Percentiles rank a stretch among this genome's conserved stretches.
These are phyloP conservation scores for Meiosimyza decipiens DNA, from an alignment of 2,888 invertebrate genomes.

Conservation along the genomic window DNA sequence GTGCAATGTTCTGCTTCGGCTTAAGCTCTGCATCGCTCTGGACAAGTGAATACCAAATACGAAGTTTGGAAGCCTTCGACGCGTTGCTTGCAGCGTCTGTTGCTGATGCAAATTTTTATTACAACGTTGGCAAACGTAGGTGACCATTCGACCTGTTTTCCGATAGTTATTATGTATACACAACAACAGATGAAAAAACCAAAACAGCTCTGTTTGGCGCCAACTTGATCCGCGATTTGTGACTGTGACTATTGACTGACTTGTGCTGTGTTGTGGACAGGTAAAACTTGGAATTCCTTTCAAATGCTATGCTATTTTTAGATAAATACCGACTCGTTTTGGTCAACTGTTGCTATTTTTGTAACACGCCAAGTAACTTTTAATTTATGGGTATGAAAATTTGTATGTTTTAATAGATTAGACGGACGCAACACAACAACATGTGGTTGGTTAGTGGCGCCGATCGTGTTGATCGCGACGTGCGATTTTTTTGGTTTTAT, in stretches of 20 bases:
- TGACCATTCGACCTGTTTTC: constrained; percentile 36
- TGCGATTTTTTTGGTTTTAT: constrained; percentile 23
- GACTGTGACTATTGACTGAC: not conserved
- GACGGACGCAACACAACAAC: too few relatives aligned
- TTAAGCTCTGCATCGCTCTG: constrained; percentile 49
- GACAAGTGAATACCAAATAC: constrained; percentile 39
- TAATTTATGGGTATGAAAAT: not conserved
- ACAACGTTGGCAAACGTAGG: constrained; percentile 12
- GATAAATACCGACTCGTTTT: constrained; percentile 9
- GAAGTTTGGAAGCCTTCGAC: constrained; percentile 42
- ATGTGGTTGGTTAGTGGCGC: constrained; percentile 22
- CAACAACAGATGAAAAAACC: not conserved
- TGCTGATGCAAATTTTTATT: constrained; percentile 23
- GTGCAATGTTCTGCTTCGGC: constrained; percentile 46
- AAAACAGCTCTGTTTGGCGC: not conserved
- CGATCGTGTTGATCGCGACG: constrained; percentile 15
- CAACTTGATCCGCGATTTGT: not conserved
- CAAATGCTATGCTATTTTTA: constrained; percentile 31
- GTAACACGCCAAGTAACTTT: not conserved
- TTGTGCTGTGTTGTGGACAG: not conserved
- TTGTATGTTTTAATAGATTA: too few relatives aligned
- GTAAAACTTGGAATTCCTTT: constrained; percentile 16
- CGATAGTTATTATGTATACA: not conserved
- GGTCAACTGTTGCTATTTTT: not conserved
- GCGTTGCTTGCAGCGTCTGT: constrained; percentile 17